Conservation (phyloP, 2,797 vertebrate species). For the Astyanax mexicanus region DNA sequence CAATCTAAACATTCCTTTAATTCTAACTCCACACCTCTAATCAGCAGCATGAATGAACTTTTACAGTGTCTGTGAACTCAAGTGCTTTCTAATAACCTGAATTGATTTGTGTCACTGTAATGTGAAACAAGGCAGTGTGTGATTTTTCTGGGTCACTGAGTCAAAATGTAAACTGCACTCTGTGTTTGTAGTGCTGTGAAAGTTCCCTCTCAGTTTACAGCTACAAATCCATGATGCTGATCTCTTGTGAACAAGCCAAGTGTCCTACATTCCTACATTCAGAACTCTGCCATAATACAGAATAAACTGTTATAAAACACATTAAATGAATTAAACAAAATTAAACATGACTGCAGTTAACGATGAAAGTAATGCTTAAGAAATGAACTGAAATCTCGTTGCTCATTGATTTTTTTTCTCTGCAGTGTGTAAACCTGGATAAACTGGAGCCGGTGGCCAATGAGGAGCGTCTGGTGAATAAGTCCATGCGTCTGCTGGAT, state of each 20-base stretch:
- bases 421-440: conserved; percentile 94
- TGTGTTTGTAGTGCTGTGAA: neutral
- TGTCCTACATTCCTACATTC: conserved; percentile 1
- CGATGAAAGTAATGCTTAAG: neutral
- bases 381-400: neutral
- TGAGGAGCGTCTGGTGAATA: conserved; percentile 90
- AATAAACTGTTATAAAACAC: too few species aligned
- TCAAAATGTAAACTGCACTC: neutral
- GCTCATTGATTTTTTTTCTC: conserved; percentile 13
- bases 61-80: neutral
- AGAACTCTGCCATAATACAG: too few species aligned
- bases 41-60: neutral
- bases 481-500: conserved; percentile 91
- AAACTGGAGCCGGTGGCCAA: conserved; percentile 92
- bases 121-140: neutral
- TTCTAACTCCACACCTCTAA: too few species aligned
- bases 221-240: conserved; percentile 3
- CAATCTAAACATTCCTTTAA: too few species aligned
- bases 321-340: too few species aligned
- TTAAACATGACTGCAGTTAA: neutral
- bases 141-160: conserved; percentile 37
- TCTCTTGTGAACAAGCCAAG: neutral
- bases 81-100: neutral
- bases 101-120: neutral
- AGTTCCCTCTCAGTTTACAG: conserved; percentile 12